Evolutionary conservation across 2,113 vertebrate genomes (phyloP).

Genomic region (Saguinus imperator): DNA sequence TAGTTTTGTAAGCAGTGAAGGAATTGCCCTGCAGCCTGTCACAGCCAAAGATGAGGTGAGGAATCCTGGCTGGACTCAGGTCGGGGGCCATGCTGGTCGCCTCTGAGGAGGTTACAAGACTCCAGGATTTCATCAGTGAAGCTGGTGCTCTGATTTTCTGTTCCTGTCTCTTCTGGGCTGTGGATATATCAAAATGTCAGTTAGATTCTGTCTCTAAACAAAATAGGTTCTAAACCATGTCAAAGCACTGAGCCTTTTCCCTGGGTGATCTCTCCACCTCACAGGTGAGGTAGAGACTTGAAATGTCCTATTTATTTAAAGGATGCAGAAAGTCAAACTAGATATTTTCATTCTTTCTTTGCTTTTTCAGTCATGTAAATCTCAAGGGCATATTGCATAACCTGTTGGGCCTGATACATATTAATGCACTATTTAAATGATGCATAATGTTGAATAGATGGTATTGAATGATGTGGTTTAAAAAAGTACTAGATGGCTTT

Average conservation of each 20-base stretch:
- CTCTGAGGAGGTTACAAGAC: not conserved
- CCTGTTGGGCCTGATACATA: conserved; percentile 35
- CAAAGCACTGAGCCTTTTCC: not conserved
- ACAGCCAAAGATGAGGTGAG: not conserved
- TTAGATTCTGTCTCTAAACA: not conserved
- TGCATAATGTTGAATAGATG: conserved; percentile 8
- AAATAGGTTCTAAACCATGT: not conserved
- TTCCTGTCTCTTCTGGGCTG: not conserved
- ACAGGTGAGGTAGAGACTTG: not conserved
- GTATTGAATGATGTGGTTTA: conserved; percentile 24
- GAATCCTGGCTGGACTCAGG: accelerated
- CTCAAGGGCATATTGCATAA: conserved; percentile 30
- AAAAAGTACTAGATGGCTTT: conserved; percentile 11
- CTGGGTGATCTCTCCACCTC: not conserved
- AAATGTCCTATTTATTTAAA: conserved; percentile 2
- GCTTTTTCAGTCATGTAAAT: conserved; percentile 26
- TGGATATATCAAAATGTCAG: not conserved
- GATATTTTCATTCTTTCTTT: conserved; percentile 41
- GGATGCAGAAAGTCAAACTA: not conserved
- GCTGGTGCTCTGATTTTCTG: not conserved
- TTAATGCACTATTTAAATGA: conserved; percentile 56
- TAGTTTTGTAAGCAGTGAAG: not conserved
- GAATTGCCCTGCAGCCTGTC: not conserved
- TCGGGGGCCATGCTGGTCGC: not conserved
- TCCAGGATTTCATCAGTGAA: not conserved